Evolutionary conservation across 1,140 invertebrate species (phyloP), one percentile per base, ranked within the genome.

Genomic region (Drosophila serrata): DNA sequence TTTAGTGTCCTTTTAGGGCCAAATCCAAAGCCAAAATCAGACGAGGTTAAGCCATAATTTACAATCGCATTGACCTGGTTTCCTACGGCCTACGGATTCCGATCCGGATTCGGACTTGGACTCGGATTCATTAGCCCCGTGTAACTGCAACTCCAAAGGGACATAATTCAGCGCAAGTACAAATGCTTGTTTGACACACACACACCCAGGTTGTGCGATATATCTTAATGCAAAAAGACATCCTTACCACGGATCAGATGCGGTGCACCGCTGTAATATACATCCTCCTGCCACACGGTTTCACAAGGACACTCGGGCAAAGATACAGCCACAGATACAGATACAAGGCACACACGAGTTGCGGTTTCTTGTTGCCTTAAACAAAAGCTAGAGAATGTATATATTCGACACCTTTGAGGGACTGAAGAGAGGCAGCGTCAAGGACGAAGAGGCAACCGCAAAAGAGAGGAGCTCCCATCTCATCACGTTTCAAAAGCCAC

Each of bases 151-250:
- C 74, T 53, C 43, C 60, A 62, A 65, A 75, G 68, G 61, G 70
- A 77, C 84, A 87, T 88, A 88, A 87, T 73, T 87, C 84, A 87
- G 69, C 40, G 63, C 60, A 77, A 87, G 82, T 87, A 87, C 80
- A 87, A 87, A 88, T 88, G 76, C 84, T 79, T 87, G 81, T 75
- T 79, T 55, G 63, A 77, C 64, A 48, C 62, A 67, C 42, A 22
- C 42, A 33, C 49, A 53, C 17, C 60, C 39, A 31, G 39, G 37
- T 62, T 75, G 48, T 68, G 84, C 80, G 74, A 88, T 88, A 84
- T 84, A 87, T 87, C 84, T 84, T 82, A 79, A 75, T 80, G 65
- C 76, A 63, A 65, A 75, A 43, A 40, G 69, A 12, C 67, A 40
- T 51, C 55, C 53, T 53, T 70, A 15, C 37, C 62, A 48, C 49